phyloP scores from a whole-genome alignment of 30 jellyfish, hydroid and myxozoan species.

The Pelagia noctiluca region DNA sequence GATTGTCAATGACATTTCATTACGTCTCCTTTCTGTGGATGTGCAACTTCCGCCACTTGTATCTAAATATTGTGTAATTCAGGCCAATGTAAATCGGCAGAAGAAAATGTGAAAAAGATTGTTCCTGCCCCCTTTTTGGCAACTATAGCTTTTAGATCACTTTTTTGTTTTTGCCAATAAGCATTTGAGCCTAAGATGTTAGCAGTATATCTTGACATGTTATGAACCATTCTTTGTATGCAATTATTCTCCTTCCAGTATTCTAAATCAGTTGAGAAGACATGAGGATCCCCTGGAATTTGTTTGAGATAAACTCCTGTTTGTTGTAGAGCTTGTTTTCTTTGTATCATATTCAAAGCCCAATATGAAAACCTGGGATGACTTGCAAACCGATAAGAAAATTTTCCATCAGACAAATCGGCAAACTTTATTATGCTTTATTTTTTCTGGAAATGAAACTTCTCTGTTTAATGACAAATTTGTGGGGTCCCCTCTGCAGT shows the following conservation, averaged over 20 bases:
- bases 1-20: conserved; percentile 38
- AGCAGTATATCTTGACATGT: conserved; percentile 15
- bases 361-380: conserved; percentile 56
- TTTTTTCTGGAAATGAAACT: not conserved
- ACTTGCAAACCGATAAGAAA: conserved; percentile 17
- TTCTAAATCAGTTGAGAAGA: conserved; percentile 6
- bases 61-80: not conserved
- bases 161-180: conserved; percentile 39
- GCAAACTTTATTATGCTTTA: conserved; percentile 31
- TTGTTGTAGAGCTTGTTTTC: conserved; percentile 46
- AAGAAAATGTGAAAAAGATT: conserved; percentile 50
- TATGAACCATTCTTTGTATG: conserved; percentile 4
- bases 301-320: conserved; percentile 43
- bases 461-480: conserved; percentile 2
- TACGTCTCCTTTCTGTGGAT: not conserved
- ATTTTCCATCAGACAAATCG: conserved; percentile 17
- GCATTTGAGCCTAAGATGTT: conserved; percentile 39
- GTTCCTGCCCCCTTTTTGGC: conserved; percentile 53
- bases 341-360: conserved; percentile 60
- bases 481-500: conserved; percentile 18
- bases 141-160: conserved; percentile 14
- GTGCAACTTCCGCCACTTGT: not conserved
- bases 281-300: conserved; percentile 42
- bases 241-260: not conserved
- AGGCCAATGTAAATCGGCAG: conserved; percentile 54